Base-by-base conservation (phyloP, 2,113 vertebrate genomes). In the Fregetta grallaria region DNA sequence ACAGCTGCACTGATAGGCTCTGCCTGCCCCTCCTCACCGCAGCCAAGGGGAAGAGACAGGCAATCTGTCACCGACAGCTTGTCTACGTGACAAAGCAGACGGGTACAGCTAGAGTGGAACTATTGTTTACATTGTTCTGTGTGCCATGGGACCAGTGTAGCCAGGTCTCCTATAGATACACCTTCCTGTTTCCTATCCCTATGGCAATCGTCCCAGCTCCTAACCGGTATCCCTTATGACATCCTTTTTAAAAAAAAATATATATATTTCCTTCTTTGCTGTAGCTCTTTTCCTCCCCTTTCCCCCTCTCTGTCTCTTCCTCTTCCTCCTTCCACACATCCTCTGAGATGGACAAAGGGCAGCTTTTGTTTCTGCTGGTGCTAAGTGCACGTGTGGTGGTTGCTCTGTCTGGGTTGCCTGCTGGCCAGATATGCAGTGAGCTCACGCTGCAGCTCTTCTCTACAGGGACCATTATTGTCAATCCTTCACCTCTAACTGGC, bases 151-250 rank as follows among this genome's bases (percentile, higher is more conserved):
- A 79, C 47, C 66, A 68, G 58, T 1, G 34, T 5, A 85, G 87
- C 36, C 78, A 88, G 16, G 27, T 30, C 85, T 96, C 58, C 96
- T 86, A 93, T 15, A 93, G 87, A 87, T 68, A 90, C 15, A 87
- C 20, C n/a, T 92, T 96, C 94, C 87, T 70, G 49, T 79, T 90
- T 50, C 87, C 52, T 47, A 88, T 70, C 45, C 67, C 77, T 68
- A 23, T 55, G 94, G 77, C 93, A 93, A 87, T 29, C 6, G 18
- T 95, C 77, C 78, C 87, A 73, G 74, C 34, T 87, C 27, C 61
- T 88, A 63, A 87, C 56, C 47, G 55, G 76, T 25, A 71, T 19
- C 32, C 65, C 34, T 87, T 49, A 75, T 23, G 49, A 76, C 27
- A 32, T 49, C 34, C 40, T 66, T 71, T 12, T 42, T 2, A 4